Base-by-base conservation (phyloP, 2,113 vertebrate species). In the Rhea americana region DNA sequence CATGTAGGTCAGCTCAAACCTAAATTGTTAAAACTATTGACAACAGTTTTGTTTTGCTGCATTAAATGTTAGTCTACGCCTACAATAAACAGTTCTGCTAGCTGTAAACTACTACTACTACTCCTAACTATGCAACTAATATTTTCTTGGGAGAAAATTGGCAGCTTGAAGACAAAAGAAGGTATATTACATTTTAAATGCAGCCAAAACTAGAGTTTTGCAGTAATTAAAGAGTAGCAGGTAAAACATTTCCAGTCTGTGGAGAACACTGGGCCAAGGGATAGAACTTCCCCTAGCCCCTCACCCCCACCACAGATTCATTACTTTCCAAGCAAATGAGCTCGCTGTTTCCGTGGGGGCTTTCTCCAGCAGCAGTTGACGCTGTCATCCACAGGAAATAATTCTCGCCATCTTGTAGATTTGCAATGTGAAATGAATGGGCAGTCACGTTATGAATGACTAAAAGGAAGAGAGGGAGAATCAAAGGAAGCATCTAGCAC, bases 361-460 rank as follows among this genome's bases (percentile, higher is more conserved):
- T 95, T 79, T 98, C 98, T 2, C 98, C 97, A 2, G 96, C 96
- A 1, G 86, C 87, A 0, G 97, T 98, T 9, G 74, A 59, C 20
- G 97, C 96, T 0, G 97, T 98, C 97, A 98, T 93, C 97, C 98
- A 97, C 1, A 98, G 88, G 25, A 72, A 3, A 3, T 98, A 97
- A 5, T 5, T 70, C 66, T 94, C 43, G 3, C 85, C 70, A 0
- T 68, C 93, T 73, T 76, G 71, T 50, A 98, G 82, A 19, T 13
- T 48, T 1, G 79, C 3, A 53, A 98, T 53, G 65, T 35, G 1
- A 47, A 92, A 25, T 7, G 90, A 94, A 7, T 18, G 92, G 15
- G 47, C 53, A 0, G 7, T 28, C 16, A 10, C 15, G 1, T 80
- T 77, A 4, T 90, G 62, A 55, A 97, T 22, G 66, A 94, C 97